A percentile compares a stretch with the other conserved stretches of the same genome.
Conservation (phyloP, 2,113 vertebrate species). For the Pipra filicauda region DNA sequence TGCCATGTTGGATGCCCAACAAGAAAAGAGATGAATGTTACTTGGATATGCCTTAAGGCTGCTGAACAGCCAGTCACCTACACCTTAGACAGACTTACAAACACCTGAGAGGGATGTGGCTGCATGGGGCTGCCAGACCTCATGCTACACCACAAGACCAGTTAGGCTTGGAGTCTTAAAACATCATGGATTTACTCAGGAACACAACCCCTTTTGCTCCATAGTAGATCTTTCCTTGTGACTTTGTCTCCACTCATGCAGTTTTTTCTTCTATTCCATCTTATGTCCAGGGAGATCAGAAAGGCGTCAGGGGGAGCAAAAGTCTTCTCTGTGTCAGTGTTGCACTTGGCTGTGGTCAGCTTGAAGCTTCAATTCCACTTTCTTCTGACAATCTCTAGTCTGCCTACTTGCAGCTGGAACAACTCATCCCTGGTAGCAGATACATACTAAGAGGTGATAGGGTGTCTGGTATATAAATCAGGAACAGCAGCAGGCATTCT, state of each 20-base stretch:
- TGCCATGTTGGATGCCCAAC: not conserved
- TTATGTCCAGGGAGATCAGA: not conserved
- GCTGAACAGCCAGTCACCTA: not conserved
- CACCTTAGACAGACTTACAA: not conserved
- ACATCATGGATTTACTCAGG: not conserved
- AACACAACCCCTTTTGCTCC: not conserved
- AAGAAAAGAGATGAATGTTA: not conserved
- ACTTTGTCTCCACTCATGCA: fast-evolving
- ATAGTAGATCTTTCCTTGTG: not conserved
- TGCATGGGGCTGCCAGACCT: fast-evolving
- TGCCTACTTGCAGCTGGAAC: not conserved
- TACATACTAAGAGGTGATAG: not conserved
- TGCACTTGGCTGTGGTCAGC: not conserved
- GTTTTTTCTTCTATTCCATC: not conserved
- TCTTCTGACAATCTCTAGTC: not conserved
- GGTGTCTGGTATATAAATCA: not conserved
- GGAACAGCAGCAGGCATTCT: not conserved
- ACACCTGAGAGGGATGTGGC: not conserved
- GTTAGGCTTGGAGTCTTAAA: not conserved
- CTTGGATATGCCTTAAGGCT: not conserved
- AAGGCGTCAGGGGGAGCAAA: not conserved
- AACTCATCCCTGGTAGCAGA: not conserved
- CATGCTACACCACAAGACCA: not conserved
- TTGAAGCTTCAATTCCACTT: not conserved
- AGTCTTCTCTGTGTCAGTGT: not conserved